Evolutionary conservation across 2,113 vertebrate species (phyloP).

Genomic region (Rallus limicola): DNA sequence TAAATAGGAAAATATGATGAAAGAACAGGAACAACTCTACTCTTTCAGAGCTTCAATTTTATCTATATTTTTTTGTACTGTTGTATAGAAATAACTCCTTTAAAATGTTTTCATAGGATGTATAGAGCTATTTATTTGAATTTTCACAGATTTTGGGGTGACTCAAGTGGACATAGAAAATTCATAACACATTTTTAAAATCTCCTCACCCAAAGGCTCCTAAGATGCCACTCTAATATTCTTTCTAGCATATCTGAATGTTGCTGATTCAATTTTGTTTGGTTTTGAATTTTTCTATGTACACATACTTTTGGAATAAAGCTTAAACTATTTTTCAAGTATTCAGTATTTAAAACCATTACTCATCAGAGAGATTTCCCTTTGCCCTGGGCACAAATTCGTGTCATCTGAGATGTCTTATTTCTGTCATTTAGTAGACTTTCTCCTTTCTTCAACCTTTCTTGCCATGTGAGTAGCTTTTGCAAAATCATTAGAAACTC

Average conservation of each 20-base stretch:
- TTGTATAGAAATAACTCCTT: not conserved
- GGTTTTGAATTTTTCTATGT: not conserved
- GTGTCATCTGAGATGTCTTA: not conserved
- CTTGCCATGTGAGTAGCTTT: not conserved
- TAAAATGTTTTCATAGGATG: not conserved
- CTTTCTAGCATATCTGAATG: not conserved
- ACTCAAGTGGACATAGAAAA: not conserved
- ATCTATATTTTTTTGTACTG: not conserved
- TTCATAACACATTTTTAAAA: not conserved
- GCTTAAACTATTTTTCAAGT: not conserved
- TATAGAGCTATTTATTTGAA: not conserved
- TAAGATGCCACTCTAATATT: not conserved
- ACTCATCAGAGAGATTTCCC: not conserved
- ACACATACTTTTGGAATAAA: not conserved
- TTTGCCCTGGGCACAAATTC: not conserved
- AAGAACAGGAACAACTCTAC: not conserved
- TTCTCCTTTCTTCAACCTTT: not conserved
- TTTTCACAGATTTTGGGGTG: not conserved
- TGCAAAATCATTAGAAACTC: not conserved
- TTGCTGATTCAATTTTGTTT: not conserved
- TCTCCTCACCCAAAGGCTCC: not conserved
- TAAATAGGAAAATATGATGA: too few species aligned
- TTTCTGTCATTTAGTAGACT: not conserved
- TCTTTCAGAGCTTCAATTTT: not conserved
- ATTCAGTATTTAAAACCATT: not conserved